phyloP scores from a whole-genome alignment of 2,797 vertebrate genomes.

The Nothura maculosa region DNA sequence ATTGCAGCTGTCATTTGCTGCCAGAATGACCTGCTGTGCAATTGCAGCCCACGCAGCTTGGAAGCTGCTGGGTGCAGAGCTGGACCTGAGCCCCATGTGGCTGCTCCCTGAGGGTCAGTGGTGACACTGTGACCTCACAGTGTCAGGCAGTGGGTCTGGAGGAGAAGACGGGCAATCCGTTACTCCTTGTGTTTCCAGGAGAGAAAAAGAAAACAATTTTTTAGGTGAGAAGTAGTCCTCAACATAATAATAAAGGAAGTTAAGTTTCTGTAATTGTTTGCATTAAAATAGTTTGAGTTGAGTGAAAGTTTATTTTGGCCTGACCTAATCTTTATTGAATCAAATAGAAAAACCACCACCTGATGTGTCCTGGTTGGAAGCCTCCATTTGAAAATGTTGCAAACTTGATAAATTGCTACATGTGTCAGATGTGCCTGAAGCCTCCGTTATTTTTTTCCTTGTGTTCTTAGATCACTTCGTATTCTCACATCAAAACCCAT shows the following conservation, averaged over 20 bases:
- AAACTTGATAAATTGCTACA: neutral
- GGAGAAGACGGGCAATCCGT: neutral
- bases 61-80: neutral
- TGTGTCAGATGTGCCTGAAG: neutral
- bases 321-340: neutral
- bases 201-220: neutral
- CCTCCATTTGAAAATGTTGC: neutral
- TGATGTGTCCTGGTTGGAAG: neutral
- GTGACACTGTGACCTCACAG: neutral
- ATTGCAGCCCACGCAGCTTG: neutral
- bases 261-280: neutral
- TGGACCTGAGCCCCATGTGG: neutral
- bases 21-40: neutral
- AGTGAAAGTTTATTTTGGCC: neutral
- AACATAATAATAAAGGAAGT: neutral
- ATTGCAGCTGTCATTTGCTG: neutral
- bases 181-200: neutral
- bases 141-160: accelerated
- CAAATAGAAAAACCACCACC: neutral
- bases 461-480: neutral
- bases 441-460: neutral
- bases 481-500: neutral
- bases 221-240: neutral
- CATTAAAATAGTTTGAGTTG: neutral
- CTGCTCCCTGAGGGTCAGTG: neutral